These are phyloP conservation scores for Tauraco erythrolophus DNA, from an alignment of 2,113 vertebrate genomes.

Conservation along the genomic window DNA sequence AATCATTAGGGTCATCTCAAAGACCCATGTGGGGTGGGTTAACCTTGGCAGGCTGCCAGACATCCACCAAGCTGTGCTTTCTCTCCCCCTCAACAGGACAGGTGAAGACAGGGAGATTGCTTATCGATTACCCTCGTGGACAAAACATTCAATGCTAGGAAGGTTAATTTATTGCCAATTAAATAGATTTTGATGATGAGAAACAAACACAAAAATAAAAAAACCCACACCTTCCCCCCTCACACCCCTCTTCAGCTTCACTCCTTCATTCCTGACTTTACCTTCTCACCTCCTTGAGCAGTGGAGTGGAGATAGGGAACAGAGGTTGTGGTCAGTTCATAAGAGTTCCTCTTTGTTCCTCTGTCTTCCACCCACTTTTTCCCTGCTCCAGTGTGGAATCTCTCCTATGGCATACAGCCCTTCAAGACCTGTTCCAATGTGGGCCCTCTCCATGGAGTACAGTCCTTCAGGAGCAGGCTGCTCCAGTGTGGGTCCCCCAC, in stretches of 20 bases:
- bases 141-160: neutral
- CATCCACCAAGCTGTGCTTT: neutral
- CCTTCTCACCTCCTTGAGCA: rapidly evolving
- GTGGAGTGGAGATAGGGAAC: neutral
- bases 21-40: neutral
- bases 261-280: neutral
- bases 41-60: neutral
- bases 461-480: neutral
- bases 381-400: neutral
- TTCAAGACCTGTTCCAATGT: neutral
- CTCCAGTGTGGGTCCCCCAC: too few species aligned
- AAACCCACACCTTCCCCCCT: neutral
- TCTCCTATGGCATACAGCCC: neutral
- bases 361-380: neutral
- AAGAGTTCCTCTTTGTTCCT: neutral
- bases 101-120: neutral
- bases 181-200: neutral
- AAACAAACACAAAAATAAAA: too few species aligned
- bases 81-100: neutral
- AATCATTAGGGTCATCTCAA: neutral
- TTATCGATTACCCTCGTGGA: neutral
- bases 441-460: neutral
- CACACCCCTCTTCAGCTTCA: neutral
- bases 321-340: neutral
- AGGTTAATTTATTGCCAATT: neutral